Base-by-base conservation (phyloP, 2,113 vertebrate genomes). In the Ploceus nigricollis region DNA sequence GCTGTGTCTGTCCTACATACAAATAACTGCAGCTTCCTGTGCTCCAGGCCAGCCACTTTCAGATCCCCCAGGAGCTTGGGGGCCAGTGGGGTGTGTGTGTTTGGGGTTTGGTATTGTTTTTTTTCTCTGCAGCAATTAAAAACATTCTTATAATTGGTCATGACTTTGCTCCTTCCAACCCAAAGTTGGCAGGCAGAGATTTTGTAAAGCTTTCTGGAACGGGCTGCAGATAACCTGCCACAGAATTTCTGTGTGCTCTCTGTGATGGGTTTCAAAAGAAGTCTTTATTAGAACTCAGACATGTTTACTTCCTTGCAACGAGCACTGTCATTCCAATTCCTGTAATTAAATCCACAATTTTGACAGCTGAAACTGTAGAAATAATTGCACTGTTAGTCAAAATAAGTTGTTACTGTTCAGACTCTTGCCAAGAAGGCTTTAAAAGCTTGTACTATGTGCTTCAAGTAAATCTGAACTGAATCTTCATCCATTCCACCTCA, bases 271-370 rank as follows among this genome's bases (percentile, higher is more conserved):
- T 94, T 90, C 44, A 89, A 96, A 97, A 71, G 72, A 63, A 82
- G 87, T 22, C 85, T 92, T 94, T 58, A 92, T 96, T 90, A 75
- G 60, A 79, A 78, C 79, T 47, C 92, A 39, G 82, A 13, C 68
- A 54, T 63, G 76, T 88, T 96, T 81, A 90, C 69, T 63, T 77
- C 63, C 64, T 66, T n/a, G 80, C 81, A 68, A 77, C 1, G 6
- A 96, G 78, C 75, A 48, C 87, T 82, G 89, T 94, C 87, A 93
- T 91, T 69, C 70, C 84, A 85, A 89, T 95, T 95, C 71, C 84
- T 93, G 71, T 88, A 90, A 96, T 96, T 97, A 96, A 88, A 87
- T 69, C 71, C 85, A 87, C 63, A 77, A 78, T 78, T 92, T 9
- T 82, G 94, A 94, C 86, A 88, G 94, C 76, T 81, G 63, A 84